phyloP scores from a whole-genome alignment of 2,888 invertebrate species.

The Agrilus cyanescens region DNA sequence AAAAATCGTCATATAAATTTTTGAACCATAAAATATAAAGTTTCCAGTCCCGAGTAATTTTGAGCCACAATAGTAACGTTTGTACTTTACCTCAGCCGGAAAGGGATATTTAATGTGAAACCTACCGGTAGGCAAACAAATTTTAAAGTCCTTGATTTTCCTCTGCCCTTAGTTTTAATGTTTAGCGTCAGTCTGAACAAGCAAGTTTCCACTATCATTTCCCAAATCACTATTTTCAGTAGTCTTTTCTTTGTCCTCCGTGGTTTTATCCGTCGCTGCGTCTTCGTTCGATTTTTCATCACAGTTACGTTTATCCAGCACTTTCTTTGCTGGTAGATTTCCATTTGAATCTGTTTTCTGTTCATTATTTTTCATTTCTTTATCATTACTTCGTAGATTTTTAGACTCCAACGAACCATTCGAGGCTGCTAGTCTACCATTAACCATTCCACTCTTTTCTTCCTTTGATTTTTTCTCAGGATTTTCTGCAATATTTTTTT shows the following conservation, averaged over 20 bases:
- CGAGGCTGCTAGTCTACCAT: conserved; percentile 2
- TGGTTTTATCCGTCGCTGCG: neutral
- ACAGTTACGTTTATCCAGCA: no score
- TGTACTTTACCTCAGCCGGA: no score
- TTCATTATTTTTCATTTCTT: conserved; percentile 6
- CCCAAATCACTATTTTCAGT: neutral
- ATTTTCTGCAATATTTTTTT: no score
- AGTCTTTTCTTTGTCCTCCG: neutral
- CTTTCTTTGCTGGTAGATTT: neutral
- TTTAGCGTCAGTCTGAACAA: neutral
- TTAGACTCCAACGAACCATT: neutral
- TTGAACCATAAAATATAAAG: no score
- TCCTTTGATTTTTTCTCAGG: neutral
- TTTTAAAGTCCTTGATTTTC: neutral
- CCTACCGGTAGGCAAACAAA: neutral
- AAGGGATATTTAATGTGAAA: no score
- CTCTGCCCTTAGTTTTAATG: neutral
- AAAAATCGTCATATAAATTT: no score
- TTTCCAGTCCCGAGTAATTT: no score
- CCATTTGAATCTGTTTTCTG: conserved; percentile 5
- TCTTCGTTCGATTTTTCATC: neutral
- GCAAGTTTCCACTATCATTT: neutral
- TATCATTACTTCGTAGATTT: conserved; percentile 1
- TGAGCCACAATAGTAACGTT: no score
- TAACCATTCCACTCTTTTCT: conserved; percentile 6